Percentiles rank a stretch among this genome's conserved stretches.
phyloP scores from a whole-genome alignment of 2,113 vertebrate genomes.

The Sylvilagus bachmani region DNA sequence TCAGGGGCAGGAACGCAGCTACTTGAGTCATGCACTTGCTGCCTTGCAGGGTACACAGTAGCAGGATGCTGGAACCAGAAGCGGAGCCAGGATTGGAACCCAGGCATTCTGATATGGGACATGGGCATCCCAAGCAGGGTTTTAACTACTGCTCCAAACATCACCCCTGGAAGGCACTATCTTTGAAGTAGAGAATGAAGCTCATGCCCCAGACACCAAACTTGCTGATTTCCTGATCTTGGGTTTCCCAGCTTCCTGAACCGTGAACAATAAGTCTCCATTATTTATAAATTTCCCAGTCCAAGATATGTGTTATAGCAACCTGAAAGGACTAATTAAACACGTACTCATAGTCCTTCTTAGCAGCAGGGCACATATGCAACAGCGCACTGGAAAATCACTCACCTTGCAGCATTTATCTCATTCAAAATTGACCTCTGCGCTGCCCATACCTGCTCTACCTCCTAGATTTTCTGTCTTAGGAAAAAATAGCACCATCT shows the following conservation, averaged over 20 bases:
- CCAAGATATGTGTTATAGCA: neutral
- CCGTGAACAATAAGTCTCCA: neutral
- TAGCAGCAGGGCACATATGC: neutral
- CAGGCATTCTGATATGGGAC: too few species aligned
- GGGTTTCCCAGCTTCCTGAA: neutral
- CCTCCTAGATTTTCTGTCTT: neutral
- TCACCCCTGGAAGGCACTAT: neutral
- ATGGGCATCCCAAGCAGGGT: too few species aligned
- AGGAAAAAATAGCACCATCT: neutral
- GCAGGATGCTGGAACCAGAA: too few species aligned
- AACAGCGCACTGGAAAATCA: neutral
- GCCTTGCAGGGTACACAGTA: too few species aligned
- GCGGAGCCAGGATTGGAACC: too few species aligned
- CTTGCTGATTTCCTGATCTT: neutral
- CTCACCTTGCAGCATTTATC: neutral
- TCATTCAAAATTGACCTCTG: neutral
- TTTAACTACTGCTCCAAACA: too few species aligned
- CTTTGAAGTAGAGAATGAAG: neutral
- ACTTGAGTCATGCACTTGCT: too few species aligned
- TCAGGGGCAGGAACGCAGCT: too few species aligned
- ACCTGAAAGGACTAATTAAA: neutral
- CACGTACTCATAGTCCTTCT: neutral
- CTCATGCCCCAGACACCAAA: neutral
- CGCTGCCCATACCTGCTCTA: neutral
- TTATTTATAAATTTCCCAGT: neutral